phyloP scores from a whole-genome alignment of 1,140 invertebrate species.

The Pissodes strobi region DNA sequence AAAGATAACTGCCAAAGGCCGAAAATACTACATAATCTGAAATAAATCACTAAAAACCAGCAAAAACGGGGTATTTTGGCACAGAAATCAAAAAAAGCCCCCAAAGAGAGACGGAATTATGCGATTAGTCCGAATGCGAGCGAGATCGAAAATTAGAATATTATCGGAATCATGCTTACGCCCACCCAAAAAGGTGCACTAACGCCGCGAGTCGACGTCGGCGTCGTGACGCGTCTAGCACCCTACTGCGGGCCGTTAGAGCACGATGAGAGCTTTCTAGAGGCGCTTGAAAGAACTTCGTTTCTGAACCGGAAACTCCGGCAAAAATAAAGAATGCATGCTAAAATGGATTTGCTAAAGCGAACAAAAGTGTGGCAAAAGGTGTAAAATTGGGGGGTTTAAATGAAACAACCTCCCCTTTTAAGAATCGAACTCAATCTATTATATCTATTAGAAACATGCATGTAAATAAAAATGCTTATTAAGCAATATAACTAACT shows the following conservation, averaged over 20 bases:
- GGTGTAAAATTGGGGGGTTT: too few species aligned
- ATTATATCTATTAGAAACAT: too few species aligned
- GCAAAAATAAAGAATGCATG: too few species aligned
- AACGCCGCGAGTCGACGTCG: slow-evolving; percentile 7
- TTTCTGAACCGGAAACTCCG: slow-evolving; percentile 12
- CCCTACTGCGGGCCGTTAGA: slow-evolving; percentile 19
- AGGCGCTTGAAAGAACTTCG: too few species aligned
- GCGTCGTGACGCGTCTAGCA: slow-evolving; percentile 18
- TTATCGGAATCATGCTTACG: slow-evolving; percentile 28
- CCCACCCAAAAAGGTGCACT: slow-evolving; percentile 3
- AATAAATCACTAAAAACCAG: background rate
- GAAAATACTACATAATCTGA: background rate
- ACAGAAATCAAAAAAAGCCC: background rate
- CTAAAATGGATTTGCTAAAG: too few species aligned
- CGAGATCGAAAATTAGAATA: slow-evolving; percentile 8
- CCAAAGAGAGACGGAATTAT: slow-evolving; percentile 1
- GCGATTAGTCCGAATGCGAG: background rate
- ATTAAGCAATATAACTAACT: too few species aligned
- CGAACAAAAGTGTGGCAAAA: too few species aligned
- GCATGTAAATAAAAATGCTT: too few species aligned
- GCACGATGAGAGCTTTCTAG: background rate
- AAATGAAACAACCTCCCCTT: too few species aligned
- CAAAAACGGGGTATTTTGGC: slow-evolving; percentile 10
- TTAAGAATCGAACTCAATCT: too few species aligned
- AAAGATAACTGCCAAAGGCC: background rate